Evolutionary conservation across 2,888 invertebrate species (phyloP).

Genomic region (Panzeria rudis): DNA sequence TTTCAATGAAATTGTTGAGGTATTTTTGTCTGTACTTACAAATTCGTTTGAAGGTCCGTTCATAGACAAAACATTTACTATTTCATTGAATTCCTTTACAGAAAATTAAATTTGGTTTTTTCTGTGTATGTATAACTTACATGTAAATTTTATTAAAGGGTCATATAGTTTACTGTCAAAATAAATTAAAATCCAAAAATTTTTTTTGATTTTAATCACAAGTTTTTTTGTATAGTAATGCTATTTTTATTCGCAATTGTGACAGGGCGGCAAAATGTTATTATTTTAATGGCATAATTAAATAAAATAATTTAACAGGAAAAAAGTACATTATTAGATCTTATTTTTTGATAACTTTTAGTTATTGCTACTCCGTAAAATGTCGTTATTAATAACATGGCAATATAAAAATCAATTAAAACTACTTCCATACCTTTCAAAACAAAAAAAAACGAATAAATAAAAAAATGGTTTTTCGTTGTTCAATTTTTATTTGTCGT

Average conservation of each 20-base stretch:
- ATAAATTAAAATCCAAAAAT: neutral
- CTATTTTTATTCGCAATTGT: neutral
- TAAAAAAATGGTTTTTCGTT: neutral
- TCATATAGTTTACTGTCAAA: too few species aligned
- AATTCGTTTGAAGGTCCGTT: too few species aligned
- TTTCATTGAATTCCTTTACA: too few species aligned
- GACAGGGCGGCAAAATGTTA: neutral
- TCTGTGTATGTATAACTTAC: too few species aligned
- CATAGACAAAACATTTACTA: too few species aligned
- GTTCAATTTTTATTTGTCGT: constrained; percentile 29
- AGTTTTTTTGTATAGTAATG: neutral
- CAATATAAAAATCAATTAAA: neutral
- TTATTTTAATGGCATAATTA: neutral
- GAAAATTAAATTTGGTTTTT: too few species aligned
- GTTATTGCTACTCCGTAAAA: neutral
- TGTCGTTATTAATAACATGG: constrained; percentile 1
- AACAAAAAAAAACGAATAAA: neutral
- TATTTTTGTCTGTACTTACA: too few species aligned
- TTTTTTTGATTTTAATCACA: neutral
- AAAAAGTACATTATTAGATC: neutral
- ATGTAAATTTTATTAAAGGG: too few species aligned
- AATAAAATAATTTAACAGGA: neutral
- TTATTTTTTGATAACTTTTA: neutral
- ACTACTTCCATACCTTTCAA: neutral
- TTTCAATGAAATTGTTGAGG: too few species aligned